Evolutionary conservation across 2,888 invertebrate species (phyloP).

Genomic region (Pyrocoelia pectoralis): DNA sequence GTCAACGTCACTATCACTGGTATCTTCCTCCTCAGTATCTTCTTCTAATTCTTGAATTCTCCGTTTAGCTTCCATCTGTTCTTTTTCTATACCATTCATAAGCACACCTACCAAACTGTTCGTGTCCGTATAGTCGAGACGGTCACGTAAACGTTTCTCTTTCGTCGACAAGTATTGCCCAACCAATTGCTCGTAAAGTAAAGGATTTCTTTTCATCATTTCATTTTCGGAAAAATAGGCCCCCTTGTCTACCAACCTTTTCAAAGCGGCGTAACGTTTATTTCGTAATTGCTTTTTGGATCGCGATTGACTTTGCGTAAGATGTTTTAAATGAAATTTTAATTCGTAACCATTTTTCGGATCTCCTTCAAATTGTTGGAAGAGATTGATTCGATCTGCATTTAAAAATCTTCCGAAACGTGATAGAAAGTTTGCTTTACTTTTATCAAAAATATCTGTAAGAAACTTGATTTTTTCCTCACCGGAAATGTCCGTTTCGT

Average conservation of each 20-base stretch:
- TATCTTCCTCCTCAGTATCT: constrained; percentile 59
- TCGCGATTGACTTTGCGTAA: constrained; percentile 66
- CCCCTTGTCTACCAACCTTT: constrained; percentile 72
- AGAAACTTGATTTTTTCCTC: constrained; percentile 77
- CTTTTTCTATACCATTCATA: constrained; percentile 81
- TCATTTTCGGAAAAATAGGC: constrained; percentile 89
- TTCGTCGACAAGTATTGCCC: constrained; percentile 84
- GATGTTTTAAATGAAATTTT: constrained; percentile 69
- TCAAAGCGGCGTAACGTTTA: constrained; percentile 82
- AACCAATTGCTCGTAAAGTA: constrained; percentile 88
- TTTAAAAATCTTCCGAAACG: constrained; percentile 80
- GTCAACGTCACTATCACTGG: constrained; percentile 46
- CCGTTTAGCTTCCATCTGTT: constrained; percentile 69
- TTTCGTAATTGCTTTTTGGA: constrained; percentile 71
- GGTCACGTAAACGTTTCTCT: constrained; percentile 73
- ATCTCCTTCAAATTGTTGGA: constrained; percentile 61
- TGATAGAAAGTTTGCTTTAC: constrained; percentile 74
- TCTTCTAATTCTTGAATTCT: constrained; percentile 70
- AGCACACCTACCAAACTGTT: constrained; percentile 78
- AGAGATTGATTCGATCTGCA: constrained; percentile 74
- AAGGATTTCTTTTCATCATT: constrained; percentile 93
- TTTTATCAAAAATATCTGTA: constrained; percentile 68
- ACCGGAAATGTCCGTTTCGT: constrained; percentile 75
- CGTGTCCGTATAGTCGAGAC: constrained; percentile 59
- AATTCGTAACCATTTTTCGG: constrained; percentile 65